These are phyloP conservation scores for Drosophila lacteicornis DNA, from an alignment of 1,140 invertebrate species.

Conservation along the genomic window DNA sequence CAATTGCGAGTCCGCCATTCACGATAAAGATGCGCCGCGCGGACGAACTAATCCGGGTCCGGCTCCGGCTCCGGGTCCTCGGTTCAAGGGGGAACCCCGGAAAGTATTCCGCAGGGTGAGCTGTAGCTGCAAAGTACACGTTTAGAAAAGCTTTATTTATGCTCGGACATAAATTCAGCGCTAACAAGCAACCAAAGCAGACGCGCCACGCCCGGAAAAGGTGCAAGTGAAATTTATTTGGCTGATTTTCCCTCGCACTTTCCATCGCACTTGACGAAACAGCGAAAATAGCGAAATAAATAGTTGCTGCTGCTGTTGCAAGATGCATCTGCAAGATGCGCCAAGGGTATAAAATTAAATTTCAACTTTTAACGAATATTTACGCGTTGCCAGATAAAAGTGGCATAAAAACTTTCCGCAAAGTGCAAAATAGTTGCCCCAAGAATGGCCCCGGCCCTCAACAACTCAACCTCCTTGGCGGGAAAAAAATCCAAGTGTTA, in stretches of 20 bases:
- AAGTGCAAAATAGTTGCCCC: conserved; percentile 73
- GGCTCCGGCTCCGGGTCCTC: neutral
- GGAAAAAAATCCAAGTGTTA: conserved; percentile 57
- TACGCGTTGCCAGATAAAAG: conserved; percentile 81
- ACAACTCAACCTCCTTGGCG: conserved; percentile 48
- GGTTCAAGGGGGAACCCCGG: neutral
- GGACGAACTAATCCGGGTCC: conserved; percentile 51
- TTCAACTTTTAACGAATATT: conserved; percentile 84
- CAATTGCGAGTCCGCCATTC: conserved; percentile 63
- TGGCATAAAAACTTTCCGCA: conserved; percentile 79
- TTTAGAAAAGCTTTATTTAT: conserved; percentile 84
- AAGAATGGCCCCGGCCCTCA: conserved; percentile 31
- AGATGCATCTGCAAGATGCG: conserved; percentile 22
- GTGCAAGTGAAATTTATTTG: conserved; percentile 78
- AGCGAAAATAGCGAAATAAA: conserved; percentile 30
- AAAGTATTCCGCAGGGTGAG: conserved; percentile 27
- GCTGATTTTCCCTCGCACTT: conserved; percentile 47
- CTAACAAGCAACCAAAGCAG: conserved; percentile 71
- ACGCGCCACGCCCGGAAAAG: conserved; percentile 54
- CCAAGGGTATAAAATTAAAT: conserved; percentile 80
- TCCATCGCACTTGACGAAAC: conserved; percentile 48
- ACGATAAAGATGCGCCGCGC: conserved; percentile 52
- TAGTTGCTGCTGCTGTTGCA: conserved; percentile 26
- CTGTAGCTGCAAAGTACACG: conserved; percentile 57
- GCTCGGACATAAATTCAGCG: conserved; percentile 77